Evolutionary conservation across 2,888 invertebrate species (phyloP).

Genomic region (Germaria angustata): DNA sequence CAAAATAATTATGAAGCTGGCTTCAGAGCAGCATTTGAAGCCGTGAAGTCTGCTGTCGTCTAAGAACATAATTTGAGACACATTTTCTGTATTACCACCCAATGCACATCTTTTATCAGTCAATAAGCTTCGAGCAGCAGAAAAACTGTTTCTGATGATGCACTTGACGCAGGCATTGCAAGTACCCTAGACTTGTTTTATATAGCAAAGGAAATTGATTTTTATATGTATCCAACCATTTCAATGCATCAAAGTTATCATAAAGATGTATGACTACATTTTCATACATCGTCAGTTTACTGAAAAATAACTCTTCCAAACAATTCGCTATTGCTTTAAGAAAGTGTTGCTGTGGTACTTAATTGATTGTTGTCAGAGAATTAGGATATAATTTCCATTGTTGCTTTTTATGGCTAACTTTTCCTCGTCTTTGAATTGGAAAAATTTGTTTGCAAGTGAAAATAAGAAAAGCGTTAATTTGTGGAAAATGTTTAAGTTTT

Average conservation of each 20-base stretch:
- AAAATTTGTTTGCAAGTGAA: constrained; percentile 5
- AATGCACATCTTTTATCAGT: not conserved
- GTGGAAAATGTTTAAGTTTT: not conserved
- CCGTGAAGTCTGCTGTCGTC: too few relatives aligned
- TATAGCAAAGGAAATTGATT: too few relatives aligned
- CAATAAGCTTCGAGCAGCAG: constrained; percentile 3
- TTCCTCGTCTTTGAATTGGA: not conserved
- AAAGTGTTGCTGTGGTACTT: not conserved
- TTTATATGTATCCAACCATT: too few relatives aligned
- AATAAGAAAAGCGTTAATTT: not conserved
- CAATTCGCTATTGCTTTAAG: not conserved
- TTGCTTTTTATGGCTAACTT: not conserved
- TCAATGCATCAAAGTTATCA: not conserved
- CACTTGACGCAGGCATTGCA: too few relatives aligned
- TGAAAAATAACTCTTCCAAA: not conserved
- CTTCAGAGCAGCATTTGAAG: too few relatives aligned
- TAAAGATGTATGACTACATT: not conserved
- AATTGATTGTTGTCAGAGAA: not conserved
- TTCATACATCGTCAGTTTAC: not conserved
- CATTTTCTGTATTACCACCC: not conserved
- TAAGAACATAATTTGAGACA: not conserved
- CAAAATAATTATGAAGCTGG: too few relatives aligned
- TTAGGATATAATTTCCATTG: not conserved
- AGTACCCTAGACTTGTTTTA: too few relatives aligned
- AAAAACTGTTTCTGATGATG: too few relatives aligned